Evolutionary conservation across 2,888 invertebrate genomes (phyloP).

Genomic region (Homarus gammarus): DNA sequence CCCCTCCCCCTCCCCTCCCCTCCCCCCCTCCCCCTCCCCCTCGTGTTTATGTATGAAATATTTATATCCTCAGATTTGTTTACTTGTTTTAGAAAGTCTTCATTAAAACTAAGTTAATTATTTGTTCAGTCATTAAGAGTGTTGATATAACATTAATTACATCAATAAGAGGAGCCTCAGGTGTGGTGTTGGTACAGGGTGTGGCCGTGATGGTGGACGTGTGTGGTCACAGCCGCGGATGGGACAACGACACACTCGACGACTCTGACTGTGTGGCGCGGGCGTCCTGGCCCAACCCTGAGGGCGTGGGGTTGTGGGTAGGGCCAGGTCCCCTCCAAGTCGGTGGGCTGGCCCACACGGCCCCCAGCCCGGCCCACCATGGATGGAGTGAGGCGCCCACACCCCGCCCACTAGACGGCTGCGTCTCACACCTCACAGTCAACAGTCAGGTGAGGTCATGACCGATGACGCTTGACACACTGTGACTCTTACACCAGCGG

Average conservation of each 20-base stretch:
- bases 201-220: conserved; percentile 50
- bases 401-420: conserved; percentile 45
- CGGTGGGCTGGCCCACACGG: conserved; percentile 56
- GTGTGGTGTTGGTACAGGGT: conserved; percentile 25
- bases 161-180: background rate
- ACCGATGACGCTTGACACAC: background rate
- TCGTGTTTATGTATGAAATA: too few relatives aligned
- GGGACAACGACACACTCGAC: background rate
- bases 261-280: conserved; percentile 50
- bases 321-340: conserved; percentile 47
- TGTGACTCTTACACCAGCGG: background rate
- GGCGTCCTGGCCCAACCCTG: conserved; percentile 25
- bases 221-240: conserved; percentile 14
- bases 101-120: too few relatives aligned
- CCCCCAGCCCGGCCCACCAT: conserved; percentile 21
- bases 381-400: conserved; percentile 53
- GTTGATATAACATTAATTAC: too few relatives aligned
- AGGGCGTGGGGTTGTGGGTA: background rate
- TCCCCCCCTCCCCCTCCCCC: too few relatives aligned
- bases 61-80: too few relatives aligned
- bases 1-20: background rate
- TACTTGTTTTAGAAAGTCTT: too few relatives aligned
- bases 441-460: conserved; percentile 59
- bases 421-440: conserved; percentile 47
- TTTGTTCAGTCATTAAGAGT: too few relatives aligned